Conservation (phyloP, 2,888 invertebrate genomes). For the Metellina segmentata region DNA sequence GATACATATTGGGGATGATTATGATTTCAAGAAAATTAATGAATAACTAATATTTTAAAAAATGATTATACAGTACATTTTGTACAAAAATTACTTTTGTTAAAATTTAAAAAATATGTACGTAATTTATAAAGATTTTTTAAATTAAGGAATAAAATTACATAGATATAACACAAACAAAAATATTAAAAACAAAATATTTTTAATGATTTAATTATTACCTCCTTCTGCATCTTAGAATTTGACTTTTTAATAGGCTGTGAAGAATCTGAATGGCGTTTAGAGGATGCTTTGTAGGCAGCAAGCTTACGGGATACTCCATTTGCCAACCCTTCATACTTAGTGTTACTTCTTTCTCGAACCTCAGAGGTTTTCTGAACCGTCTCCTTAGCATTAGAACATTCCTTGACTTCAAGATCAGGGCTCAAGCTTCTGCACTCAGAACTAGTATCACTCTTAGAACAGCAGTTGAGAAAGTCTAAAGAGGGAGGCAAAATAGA, state of each 20-base stretch:
- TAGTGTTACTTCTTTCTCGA: constrained; percentile 38
- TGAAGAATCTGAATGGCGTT: constrained; percentile 27
- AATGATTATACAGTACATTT: too few species aligned
- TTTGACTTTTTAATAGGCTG: constrained; percentile 46
- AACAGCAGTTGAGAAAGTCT: constrained; percentile 85
- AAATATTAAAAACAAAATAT: too few species aligned
- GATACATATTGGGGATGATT: too few species aligned
- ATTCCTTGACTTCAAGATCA: constrained; percentile 49
- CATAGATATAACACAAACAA: too few species aligned
- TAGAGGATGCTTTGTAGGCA: constrained; percentile 55
- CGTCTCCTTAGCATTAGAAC: constrained; percentile 14
- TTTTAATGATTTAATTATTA: not conserved
- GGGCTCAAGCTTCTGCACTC: constrained; percentile 78
- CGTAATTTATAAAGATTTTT: too few species aligned
- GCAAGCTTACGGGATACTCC: constrained; percentile 51
- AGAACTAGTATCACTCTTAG: constrained; percentile 78
- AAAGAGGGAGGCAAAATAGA: constrained; percentile 87
- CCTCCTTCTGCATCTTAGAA: constrained; percentile 31
- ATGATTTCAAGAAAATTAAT: too few species aligned
- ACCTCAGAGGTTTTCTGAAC: constrained; percentile 21
- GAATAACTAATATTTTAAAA: too few species aligned
- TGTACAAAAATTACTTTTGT: too few species aligned
- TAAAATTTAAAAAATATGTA: too few species aligned
- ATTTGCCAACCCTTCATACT: constrained; percentile 53
- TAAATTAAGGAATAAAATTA: too few species aligned